Percentiles rank a stretch among this genome's conserved stretches.
phyloP scores from a whole-genome alignment of 1,140 invertebrate genomes.

The Argopecten irradians region DNA sequence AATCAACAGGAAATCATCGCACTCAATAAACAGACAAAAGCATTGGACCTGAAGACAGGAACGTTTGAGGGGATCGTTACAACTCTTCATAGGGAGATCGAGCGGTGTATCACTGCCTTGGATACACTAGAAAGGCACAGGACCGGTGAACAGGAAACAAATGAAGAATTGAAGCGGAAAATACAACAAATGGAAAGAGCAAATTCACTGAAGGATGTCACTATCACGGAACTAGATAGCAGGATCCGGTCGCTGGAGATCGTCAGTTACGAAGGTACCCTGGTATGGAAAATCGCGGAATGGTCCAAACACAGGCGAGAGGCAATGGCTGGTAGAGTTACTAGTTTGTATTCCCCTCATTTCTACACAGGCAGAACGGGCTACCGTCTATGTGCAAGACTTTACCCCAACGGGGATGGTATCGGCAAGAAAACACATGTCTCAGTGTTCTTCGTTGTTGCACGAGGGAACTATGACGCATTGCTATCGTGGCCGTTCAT shows the following conservation, averaged over 20 bases:
- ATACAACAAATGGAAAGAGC: conserved; percentile 60
- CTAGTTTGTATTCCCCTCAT: conserved; percentile 71
- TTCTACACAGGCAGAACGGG: conserved; percentile 72
- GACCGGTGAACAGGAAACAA: conserved; percentile 35
- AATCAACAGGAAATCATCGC: conserved; percentile 26
- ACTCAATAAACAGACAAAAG: conserved; percentile 24
- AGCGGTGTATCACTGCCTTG: conserved; percentile 54
- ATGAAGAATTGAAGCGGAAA: conserved; percentile 55
- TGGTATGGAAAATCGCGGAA: conserved; percentile 72
- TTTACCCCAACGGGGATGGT: conserved; percentile 87
- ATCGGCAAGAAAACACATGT: conserved; percentile 74
- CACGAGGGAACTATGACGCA: conserved; percentile 73
- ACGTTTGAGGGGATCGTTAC: conserved; percentile 62
- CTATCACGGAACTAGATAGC: conserved; percentile 62
- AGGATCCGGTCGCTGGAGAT: conserved; percentile 62
- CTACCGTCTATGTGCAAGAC: conserved; percentile 89
- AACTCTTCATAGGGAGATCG: conserved; percentile 61
- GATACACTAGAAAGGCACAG: conserved; percentile 56
- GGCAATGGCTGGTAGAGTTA: conserved; percentile 67
- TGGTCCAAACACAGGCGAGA: conserved; percentile 66
- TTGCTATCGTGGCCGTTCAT: conserved; percentile 74
- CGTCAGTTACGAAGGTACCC: conserved; percentile 68
- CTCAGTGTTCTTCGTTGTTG: conserved; percentile 75
- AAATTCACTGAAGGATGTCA: conserved; percentile 62
- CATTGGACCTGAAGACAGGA: conserved; percentile 50